Evolutionary conservation across 2,888 invertebrate species (phyloP).

Genomic region (Caenorhabditis angaria): DNA sequence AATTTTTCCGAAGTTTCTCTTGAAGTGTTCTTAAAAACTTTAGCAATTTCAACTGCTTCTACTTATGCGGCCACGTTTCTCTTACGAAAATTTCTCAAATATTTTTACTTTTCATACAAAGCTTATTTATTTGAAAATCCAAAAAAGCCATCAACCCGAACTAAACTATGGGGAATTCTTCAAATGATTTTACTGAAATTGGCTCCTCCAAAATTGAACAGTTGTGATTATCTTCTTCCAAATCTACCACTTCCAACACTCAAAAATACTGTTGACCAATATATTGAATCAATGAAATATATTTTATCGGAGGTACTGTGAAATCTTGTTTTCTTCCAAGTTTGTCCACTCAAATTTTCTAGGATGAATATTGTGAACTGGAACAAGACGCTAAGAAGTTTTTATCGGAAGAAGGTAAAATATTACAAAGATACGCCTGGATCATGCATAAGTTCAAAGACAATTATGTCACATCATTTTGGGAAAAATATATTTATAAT

Average conservation of each 20-base stretch:
- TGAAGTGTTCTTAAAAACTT: neutral
- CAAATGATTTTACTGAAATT: slow-evolving; percentile 44
- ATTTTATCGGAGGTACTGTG: slow-evolving; percentile 42
- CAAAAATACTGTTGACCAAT: slow-evolving; percentile 56
- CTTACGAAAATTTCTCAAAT: slow-evolving; percentile 49
- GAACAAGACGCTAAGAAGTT: slow-evolving; percentile 50
- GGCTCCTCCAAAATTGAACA: slow-evolving; percentile 56
- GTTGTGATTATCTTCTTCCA: slow-evolving; percentile 62
- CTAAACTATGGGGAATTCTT: slow-evolving; percentile 64
- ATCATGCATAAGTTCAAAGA: slow-evolving; percentile 54
- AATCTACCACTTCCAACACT: slow-evolving; percentile 59
- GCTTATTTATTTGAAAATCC: slow-evolving; percentile 62
- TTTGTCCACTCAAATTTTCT: too few relatives aligned
- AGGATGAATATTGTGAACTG: slow-evolving; percentile 57
- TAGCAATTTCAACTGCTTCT: neutral
- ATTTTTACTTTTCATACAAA: slow-evolving; percentile 66
- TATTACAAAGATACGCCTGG: slow-evolving; percentile 59
- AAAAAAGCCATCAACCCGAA: slow-evolving; percentile 61
- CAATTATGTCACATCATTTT: slow-evolving; percentile 68
- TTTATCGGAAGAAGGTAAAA: slow-evolving; percentile 56
- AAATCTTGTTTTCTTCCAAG: too few relatives aligned
- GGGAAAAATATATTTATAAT: slow-evolving; percentile 59
- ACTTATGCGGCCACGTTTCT: slow-evolving; percentile 16
- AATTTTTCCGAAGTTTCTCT: neutral
- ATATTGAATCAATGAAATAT: slow-evolving; percentile 57